Evolutionary conservation across 2,888 invertebrate genomes (phyloP), one percentile per base, ranked within the genome.

Genomic region (Drosophila gaucha): DNA sequence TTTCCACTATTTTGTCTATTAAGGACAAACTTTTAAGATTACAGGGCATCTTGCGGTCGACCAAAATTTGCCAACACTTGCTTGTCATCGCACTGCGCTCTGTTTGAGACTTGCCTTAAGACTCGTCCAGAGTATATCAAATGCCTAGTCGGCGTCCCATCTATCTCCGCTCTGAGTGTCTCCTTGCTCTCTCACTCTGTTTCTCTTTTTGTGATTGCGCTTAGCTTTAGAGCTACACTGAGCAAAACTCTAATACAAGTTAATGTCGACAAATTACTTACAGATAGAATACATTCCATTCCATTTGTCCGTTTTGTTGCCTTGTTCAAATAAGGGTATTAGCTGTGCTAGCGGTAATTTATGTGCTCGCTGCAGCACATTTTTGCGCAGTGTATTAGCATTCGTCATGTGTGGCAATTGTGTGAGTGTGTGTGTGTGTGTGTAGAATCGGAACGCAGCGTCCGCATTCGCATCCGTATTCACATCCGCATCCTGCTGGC

Each of bases 401-500:
- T 41, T n/a, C 49, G 35, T 43, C 47, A 49, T 49, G 33, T 55
- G 31, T 50, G 41, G 31, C 46, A 30, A 6, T 18, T 18, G 30
- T 6, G 8, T 59, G 39, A 9, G 6, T 60, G 38, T 14, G 6
- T 5, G 33, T 36, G 36, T 36, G 18, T 36, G 18, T 44, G 44
- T 60, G 46, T 22, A 10, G 16, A 58, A 38, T 33, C 26, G 28
- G 33, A 54, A 44, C 33, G 44, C 46, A 12, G 35, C 20, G 33
- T 35, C 26, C 52, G 35, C 39, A 43, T 14, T 46, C 46, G 46
- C 46, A 50, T 49, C 41, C 51, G 33, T 39, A 57, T 62, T 18
- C 60, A 36, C 49, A 58, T 60, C 41, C 59, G 38, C 36, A 30
- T 51, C 44, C 39, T 39, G 46, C 43, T 64, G 41, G 28, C 56